phyloP scores from a whole-genome alignment of 1,140 invertebrate species.

The Drosophila oshimai region DNA sequence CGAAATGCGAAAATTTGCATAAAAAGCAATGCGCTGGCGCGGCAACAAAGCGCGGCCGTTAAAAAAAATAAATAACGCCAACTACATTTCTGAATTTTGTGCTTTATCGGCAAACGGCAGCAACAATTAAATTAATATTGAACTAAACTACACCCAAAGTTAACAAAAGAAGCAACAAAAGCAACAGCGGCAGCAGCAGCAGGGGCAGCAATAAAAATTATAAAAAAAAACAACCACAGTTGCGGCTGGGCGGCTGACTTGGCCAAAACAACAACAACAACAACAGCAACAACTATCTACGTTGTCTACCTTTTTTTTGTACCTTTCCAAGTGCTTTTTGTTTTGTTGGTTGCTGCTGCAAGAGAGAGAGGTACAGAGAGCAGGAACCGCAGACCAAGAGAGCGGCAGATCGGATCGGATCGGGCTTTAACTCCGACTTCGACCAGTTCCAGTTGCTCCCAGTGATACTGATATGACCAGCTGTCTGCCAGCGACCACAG shows the following conservation, averaged over 20 bases:
- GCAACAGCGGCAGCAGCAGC: slow-evolving; percentile 22
- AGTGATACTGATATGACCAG: slow-evolving; percentile 42
- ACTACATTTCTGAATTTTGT: slow-evolving; percentile 62
- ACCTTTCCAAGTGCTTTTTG: slow-evolving; percentile 62
- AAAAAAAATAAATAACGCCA: slow-evolving; percentile 51
- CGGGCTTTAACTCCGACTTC: slow-evolving; percentile 16
- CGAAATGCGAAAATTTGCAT: slow-evolving; percentile 46
- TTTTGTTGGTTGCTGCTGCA: slow-evolving; percentile 27
- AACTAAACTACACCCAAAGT: slow-evolving; percentile 69
- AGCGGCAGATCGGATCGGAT: slow-evolving; percentile 21
- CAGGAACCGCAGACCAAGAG: slow-evolving; percentile 21
- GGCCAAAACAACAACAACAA: slow-evolving; percentile 47
- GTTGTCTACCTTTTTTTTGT: slow-evolving; percentile 64
- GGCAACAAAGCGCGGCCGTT: slow-evolving; percentile 48
- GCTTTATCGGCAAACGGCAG: slow-evolving; percentile 64
- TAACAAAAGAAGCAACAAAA: slow-evolving; percentile 33
- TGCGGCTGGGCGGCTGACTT: slow-evolving; percentile 69
- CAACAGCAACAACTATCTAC: slow-evolving; percentile 30
- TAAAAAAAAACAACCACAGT: slow-evolving; percentile 14
- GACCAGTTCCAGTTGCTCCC: slow-evolving; percentile 39
- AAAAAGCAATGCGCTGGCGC: slow-evolving; percentile 49
- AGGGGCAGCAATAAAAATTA: slow-evolving; percentile 11
- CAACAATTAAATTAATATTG: slow-evolving; percentile 72
- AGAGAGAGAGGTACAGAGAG: slow-evolving; percentile 20
- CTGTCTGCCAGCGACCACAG: slow-evolving; percentile 42